Evolutionary conservation across 2,113 vertebrate species (phyloP), one percentile per base, ranked within the genome.

Genomic region (Cisticola juncidis): DNA sequence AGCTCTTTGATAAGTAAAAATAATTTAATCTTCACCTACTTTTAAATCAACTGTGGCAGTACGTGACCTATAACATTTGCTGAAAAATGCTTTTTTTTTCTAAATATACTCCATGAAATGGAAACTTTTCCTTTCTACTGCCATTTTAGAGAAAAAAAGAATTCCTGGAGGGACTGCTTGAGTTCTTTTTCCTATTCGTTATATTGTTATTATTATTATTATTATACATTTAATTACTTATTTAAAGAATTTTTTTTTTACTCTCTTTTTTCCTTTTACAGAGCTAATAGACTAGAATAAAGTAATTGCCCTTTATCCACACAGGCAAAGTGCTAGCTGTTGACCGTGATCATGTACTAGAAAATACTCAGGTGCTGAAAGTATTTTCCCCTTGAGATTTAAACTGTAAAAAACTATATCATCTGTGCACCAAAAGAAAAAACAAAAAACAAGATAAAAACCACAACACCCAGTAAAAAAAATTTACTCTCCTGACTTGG

Each of bases 1-100:
- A 42, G 12, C 5, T 35, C 51, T 90, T 81, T 90, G 42, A 58
- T 77, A 93, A 88, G 71, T 92, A 86, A 83, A 94, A 94, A 54
- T 29, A 73, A 22, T 81, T 92, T 48, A 71, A 84, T 91, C 28
- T 88, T 92, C 69, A 71, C 65, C 47, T 92, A 56, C 51, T 84
- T 93, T 81, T 68, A 80, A 86, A 91, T 86, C 83, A 88, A 9
- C 26, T 74, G 17, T 47, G 31, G 44, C 51, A 84, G 25, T 40
- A 86, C 8, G 17, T 48, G 83, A 95, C 35, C 69, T 70, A 15
- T 74, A 62, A 71, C 11, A 2, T 74, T 86, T 91, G 17, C 56
- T 91, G 69, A 81, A 95, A 92, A 95, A 83, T 60, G 11, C 9
- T 79, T 94, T 1, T 2, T 21, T 81, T 83, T 94, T 70, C 51